Base-by-base conservation (phyloP, 30 jellyfish, hydroid and myxozoan species). In the Chrysaora quinquecirrha region DNA sequence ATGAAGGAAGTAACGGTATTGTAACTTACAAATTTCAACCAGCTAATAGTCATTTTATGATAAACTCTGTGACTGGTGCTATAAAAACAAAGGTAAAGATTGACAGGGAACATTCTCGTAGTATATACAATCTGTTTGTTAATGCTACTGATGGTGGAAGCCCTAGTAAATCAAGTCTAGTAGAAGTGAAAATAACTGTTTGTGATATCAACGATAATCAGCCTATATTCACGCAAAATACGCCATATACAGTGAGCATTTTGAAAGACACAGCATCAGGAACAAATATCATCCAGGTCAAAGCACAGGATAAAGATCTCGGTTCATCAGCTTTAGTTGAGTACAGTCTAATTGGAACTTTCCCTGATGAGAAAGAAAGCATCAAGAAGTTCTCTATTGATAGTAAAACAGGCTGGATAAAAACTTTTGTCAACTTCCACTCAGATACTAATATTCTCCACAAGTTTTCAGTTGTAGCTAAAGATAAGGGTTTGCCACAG, bases 111-210 rank as follows among this genome's bases (percentile, higher is more conserved):
- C 25, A 27, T 1, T 74, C 86, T 9, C 65, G 60, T 21, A 62
- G 56, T 22, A 3, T 70, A 25, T 95, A 76, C 43, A 67, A 58
- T 48, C 70, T 95, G 19, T 29, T 83, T 71, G 89, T 95, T 7
- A 79, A 75, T 64, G 99, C 97, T 4, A 49, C 88, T 23, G 99
- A 95, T 62, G 90, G 89, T 22, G 99, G 99, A 32, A 63, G 61
- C 31, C 95, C 94, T 12, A 27, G 95, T 21, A 83, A 73, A 11
- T 65, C 90, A 7, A 46, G 86, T 27, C 72, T 24, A 11, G 93
- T 83, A 49, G 86, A 58, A 18, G 96, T 87, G 20, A 75, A 11
- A 27, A 75, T 95, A 30, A 24, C 47, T n/a, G 48, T 95, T 20
- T 76, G 80, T 67, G 96, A 95, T 32, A 79, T 78, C 1, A 95